Conservation (phyloP, 2,797 vertebrate genomes). For the Crenuchus spilurus region DNA sequence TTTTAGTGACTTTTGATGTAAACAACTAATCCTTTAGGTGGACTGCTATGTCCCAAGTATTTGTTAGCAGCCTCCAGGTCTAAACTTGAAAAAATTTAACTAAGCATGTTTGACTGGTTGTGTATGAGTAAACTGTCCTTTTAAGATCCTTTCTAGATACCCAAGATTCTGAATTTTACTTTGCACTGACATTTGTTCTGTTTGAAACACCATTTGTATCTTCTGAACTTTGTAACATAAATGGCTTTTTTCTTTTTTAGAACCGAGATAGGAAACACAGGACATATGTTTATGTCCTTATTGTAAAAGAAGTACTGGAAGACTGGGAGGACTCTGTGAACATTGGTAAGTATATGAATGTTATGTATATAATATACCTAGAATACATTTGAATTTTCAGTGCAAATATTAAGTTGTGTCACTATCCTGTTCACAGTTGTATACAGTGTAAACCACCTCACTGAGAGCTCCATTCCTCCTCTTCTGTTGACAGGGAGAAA, state of each 20-base stretch:
- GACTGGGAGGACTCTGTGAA: constrained; percentile 99
- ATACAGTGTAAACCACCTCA: constrained; percentile 25
- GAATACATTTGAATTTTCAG: background rate
- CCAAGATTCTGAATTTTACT: background rate
- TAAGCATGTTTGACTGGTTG: background rate
- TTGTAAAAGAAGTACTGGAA: constrained; percentile 95
- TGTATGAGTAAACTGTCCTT: background rate
- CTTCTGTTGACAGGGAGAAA: constrained; percentile 86
- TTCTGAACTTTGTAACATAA: background rate
- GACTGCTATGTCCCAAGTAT: too few relatives aligned
- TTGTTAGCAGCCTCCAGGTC: too few relatives aligned
- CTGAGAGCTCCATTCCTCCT: constrained; percentile 56
- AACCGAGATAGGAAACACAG: constrained; percentile 97
- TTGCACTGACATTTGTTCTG: background rate
- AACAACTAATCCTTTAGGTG: too few relatives aligned
- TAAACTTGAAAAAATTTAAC: too few relatives aligned
- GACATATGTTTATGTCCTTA: constrained; percentile 96
- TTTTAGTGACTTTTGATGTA: too few relatives aligned
- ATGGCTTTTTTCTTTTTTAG: constrained; percentile 65
- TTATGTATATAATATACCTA: background rate
- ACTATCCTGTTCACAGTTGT: too few relatives aligned
- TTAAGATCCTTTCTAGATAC: background rate
- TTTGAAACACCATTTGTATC: constrained; percentile 24
- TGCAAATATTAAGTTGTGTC: background rate
- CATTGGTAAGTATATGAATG: constrained; percentile 83